Percentiles rank a stretch among this genome's conserved stretches.
Conservation (phyloP, 1,140 invertebrate genomes). For the Apis dorsata region DNA sequence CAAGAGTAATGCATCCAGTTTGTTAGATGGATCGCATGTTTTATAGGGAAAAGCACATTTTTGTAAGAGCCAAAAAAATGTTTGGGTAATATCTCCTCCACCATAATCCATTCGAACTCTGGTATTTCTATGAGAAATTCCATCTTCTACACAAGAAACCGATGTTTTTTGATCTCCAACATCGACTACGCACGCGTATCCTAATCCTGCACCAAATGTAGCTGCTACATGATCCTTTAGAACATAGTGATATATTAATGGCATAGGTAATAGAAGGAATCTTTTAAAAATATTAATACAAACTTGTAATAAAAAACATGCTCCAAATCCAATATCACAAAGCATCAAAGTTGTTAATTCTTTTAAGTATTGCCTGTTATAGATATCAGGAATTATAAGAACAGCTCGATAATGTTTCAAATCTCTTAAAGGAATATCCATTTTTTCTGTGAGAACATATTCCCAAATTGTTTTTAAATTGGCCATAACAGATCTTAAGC, state of each 20-base stretch:
- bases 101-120: slow-evolving; percentile 93
- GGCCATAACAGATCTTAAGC: slow-evolving; percentile 89
- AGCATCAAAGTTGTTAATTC: slow-evolving; percentile 91
- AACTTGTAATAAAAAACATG: slow-evolving; percentile 94
- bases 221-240: slow-evolving; percentile 93
- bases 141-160: slow-evolving; percentile 97
- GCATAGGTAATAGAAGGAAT: neutral
- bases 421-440: slow-evolving; percentile 89
- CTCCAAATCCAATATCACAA: slow-evolving; percentile 91
- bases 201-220: slow-evolving; percentile 95
- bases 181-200: slow-evolving; percentile 96
- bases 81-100: slow-evolving; percentile 92
- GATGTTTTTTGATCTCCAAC: slow-evolving; percentile 97
- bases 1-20: slow-evolving; percentile 87
- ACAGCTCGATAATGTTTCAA: slow-evolving; percentile 92
- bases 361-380: slow-evolving; percentile 92
- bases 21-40: slow-evolving; percentile 86
- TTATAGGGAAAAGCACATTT: slow-evolving; percentile 95
- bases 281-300: neutral
- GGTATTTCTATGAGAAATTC: slow-evolving; percentile 93
- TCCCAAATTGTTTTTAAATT: slow-evolving; percentile 95
- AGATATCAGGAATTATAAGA: slow-evolving; percentile 94
- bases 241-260: slow-evolving; percentile 26
- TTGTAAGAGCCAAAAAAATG: slow-evolving; percentile 91
- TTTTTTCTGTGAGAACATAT: slow-evolving; percentile 86